Conservation (phyloP, 2,113 vertebrate genomes). For the Circaetus cinerascens region DNA sequence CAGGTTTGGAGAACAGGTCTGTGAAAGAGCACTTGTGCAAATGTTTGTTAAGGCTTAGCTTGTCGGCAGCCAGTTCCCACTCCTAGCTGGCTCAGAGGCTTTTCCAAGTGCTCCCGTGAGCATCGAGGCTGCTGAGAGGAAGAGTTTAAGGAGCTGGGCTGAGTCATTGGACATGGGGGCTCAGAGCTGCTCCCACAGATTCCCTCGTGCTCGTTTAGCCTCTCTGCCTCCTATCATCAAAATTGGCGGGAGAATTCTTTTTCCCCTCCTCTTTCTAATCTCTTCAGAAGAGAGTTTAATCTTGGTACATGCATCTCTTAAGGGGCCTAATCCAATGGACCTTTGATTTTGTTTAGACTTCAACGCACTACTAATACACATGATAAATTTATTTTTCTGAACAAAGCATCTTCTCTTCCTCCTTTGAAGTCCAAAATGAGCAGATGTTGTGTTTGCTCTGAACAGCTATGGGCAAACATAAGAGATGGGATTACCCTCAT, state of each 20-base stretch:
- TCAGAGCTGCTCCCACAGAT: neutral
- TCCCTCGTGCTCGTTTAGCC: neutral
- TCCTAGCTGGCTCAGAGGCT: neutral
- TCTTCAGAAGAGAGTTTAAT: neutral
- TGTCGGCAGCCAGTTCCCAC: neutral
- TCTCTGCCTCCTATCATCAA: neutral
- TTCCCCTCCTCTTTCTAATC: neutral
- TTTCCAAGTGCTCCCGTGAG: neutral
- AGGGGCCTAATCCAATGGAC: neutral
- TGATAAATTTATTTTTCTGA: neutral
- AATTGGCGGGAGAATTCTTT: neutral
- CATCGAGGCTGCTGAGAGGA: neutral
- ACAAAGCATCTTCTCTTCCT: neutral
- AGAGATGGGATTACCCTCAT: neutral
- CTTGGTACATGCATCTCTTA: neutral
- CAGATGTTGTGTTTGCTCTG: neutral
- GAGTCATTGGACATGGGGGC: accelerated
- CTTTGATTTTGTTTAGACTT: neutral
- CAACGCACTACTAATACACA: neutral
- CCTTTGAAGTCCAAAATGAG: neutral
- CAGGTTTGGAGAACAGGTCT: neutral
- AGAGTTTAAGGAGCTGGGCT: neutral
- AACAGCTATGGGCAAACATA: neutral
- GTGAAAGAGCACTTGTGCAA: neutral
- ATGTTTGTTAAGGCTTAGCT: neutral